phyloP scores from a whole-genome alignment of 2,113 vertebrate genomes.

The Cepphus grylle region DNA sequence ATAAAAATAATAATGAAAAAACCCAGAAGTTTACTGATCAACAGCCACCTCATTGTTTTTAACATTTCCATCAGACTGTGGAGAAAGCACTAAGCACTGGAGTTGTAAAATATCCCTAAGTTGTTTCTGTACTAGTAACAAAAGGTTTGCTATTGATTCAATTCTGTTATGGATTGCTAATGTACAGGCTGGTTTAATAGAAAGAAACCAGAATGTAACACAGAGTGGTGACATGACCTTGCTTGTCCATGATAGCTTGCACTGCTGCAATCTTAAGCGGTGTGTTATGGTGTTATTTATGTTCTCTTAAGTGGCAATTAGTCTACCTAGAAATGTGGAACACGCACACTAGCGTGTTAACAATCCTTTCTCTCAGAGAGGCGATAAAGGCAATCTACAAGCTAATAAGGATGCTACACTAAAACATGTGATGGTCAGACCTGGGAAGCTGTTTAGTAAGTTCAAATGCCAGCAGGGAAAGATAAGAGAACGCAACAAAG shows the following conservation, averaged over 20 bases:
- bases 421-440: not conserved
- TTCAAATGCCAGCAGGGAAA: not conserved
- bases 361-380: not conserved
- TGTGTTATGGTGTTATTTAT: not conserved
- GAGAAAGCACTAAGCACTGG: not conserved
- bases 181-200: not conserved
- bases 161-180: not conserved
- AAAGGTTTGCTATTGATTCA: not conserved
- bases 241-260: not conserved
- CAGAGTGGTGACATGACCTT: not conserved
- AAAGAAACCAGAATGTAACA: not conserved
- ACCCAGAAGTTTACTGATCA: not conserved
- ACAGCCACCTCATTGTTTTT: not conserved
- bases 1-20: not conserved
- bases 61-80: not conserved
- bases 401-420: not conserved
- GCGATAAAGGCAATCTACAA: not conserved
- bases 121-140: not conserved
- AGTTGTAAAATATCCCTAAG: not conserved
- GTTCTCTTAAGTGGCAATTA: not conserved
- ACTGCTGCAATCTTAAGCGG: not conserved
- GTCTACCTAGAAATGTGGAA: not conserved
- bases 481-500: not conserved
- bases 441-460: not conserved
- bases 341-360: not conserved